phyloP scores from a whole-genome alignment of 2,113 vertebrate species.

The Verasper variegatus region DNA sequence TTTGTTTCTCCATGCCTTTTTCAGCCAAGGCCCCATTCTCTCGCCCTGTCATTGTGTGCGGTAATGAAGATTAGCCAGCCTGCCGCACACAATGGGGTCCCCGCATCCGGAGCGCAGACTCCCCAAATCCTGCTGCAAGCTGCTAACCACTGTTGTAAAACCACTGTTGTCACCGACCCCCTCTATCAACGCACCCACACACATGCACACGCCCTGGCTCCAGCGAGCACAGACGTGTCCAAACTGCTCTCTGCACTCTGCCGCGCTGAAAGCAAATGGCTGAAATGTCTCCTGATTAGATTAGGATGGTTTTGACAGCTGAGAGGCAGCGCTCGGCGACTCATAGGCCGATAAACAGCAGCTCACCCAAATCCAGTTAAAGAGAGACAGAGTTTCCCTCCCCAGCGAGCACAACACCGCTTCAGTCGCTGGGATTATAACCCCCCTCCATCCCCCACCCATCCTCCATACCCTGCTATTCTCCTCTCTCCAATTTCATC shows the following conservation, averaged over 20 bases:
- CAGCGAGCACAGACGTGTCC: constrained; percentile 28
- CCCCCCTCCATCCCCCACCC: constrained; percentile 17
- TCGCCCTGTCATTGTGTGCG: constrained; percentile 72
- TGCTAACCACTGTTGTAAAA: constrained; percentile 70
- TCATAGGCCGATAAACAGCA: constrained; percentile 71
- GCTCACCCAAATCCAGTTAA: constrained; percentile 81
- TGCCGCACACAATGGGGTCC: constrained; percentile 77
- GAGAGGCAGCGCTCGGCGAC: constrained; percentile 68
- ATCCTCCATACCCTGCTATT: constrained; percentile 34
- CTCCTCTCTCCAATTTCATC: constrained; percentile 46
- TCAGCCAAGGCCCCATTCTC: constrained; percentile 73
- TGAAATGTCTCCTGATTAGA: constrained; percentile 74
- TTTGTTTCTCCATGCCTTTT: constrained; percentile 75
- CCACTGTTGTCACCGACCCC: constrained; percentile 58
- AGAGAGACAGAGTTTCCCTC: constrained; percentile 79
- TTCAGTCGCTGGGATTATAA: constrained; percentile 69
- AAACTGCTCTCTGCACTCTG: constrained; percentile 28
- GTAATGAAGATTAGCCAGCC: constrained; percentile 81
- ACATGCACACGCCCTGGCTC: constrained; percentile 2
- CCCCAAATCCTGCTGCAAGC: constrained; percentile 76
- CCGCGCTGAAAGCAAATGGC: constrained; percentile 64
- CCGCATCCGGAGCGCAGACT: constrained; percentile 67
- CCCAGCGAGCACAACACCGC: constrained; percentile 64
- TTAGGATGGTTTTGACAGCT: constrained; percentile 76
- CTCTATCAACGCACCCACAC: constrained; percentile 10